Evolutionary conservation across 2,113 vertebrate species (phyloP), one percentile per base, ranked within the genome.

Genomic region (Ailuropoda melanoleuca): DNA sequence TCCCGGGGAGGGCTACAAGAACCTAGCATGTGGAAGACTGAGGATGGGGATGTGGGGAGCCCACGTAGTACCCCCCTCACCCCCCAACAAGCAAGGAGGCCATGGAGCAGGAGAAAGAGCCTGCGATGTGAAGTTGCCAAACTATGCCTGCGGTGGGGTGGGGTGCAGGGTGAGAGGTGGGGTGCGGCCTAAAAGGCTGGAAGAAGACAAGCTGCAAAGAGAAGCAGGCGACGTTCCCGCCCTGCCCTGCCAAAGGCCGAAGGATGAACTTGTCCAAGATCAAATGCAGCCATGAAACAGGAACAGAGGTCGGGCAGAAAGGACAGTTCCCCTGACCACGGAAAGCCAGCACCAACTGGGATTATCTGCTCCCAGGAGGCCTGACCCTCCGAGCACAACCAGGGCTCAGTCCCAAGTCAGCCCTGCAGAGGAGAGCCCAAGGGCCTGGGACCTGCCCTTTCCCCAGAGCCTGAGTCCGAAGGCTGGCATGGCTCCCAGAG

Each of bases 231-330:
- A 17, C 24, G 2, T 3, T 18, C 19, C 31, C 18, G 18, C 18
- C 56, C 50, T 13, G 23, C 17, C 83, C 85, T 29, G 53, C 15
- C 88, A 62, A 88, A 80, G 39, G 95, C 62, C 56, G 88, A 39
- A 48, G 46, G 39, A 85, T 75, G 29, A 90, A 95, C 39, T 64
- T 82, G 72, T 88, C 83, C 81, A 68, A 97, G 66, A 64, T 91
- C 53, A 96, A 94, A 88, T 21, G 87, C 14, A 74, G 78, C 78
- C 64, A 24, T 34, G 55, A 55, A 37, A 55, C 17, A 8, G 46
- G 68, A 82, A 58, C 75, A 93, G 82, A 97, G 53, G 92, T 88
- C 46, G 78, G 86, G 39, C 8, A 8, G 53, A 62, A 81, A 72
- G 86, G 81, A 43, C 62, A 55, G 34, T 46, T 93, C 50, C 66